A percentile compares a stretch with the other conserved stretches of the same genome.
Evolutionary conservation across 1,140 invertebrate genomes (phyloP).

Genomic region (Eueides isabella): DNA sequence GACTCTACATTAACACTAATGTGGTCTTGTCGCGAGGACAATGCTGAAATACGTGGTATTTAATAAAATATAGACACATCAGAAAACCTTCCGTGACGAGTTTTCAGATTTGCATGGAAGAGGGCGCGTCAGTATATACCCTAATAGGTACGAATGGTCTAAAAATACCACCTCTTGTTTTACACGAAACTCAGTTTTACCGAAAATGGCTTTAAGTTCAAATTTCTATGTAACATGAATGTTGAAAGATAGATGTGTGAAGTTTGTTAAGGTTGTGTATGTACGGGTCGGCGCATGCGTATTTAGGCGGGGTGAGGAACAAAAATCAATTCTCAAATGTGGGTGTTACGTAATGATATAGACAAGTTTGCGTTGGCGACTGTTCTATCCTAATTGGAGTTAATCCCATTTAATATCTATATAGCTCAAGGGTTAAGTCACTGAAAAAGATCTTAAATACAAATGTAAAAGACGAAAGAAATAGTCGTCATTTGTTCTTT

Average conservation of each 20-base stretch:
- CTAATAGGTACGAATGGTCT: conserved; percentile 74
- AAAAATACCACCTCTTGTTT: conserved; percentile 69
- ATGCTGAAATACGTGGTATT: conserved; percentile 57
- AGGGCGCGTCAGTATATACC: conserved; percentile 73
- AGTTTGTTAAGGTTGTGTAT: conserved; percentile 34
- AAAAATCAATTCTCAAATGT: conserved; percentile 78
- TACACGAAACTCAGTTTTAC: conserved; percentile 43
- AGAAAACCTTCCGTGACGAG: conserved; percentile 69
- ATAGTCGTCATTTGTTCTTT: not conserved
- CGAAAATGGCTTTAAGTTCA: not conserved
- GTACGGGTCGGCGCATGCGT: conserved; percentile 65
- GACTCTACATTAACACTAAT: conserved; percentile 18
- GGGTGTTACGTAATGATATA: conserved; percentile 75
- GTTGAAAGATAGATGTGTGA: conserved; percentile 35
- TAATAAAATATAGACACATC: conserved; percentile 65
- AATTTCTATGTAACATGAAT: conserved; percentile 27
- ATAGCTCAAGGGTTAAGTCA: not conserved
- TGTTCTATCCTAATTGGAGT: conserved; percentile 61
- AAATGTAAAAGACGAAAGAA: not conserved
- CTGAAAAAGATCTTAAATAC: not conserved
- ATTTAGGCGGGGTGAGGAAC: conserved; percentile 48
- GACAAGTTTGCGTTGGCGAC: conserved; percentile 60
- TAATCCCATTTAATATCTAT: conserved; percentile 48
- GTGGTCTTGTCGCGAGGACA: conserved; percentile 17
- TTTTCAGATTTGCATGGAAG: conserved; percentile 76